A percentile compares a stretch with the other conserved stretches of the same genome.
phyloP scores from a whole-genome alignment of 2,888 invertebrate genomes.

The Lysandra bellargus region DNA sequence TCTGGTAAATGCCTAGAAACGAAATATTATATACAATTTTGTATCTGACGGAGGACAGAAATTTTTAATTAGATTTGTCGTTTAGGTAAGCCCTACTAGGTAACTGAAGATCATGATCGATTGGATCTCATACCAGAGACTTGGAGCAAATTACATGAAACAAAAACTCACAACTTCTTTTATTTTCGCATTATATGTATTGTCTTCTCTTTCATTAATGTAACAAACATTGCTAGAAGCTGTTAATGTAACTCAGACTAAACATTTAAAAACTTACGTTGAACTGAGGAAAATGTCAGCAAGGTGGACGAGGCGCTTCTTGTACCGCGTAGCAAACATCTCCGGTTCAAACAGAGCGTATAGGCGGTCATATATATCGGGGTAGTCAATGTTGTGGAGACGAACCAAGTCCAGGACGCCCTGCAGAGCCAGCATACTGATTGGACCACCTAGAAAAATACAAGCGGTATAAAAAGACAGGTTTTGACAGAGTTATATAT shows the following conservation, averaged over 20 bases:
- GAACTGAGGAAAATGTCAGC: constrained; percentile 95
- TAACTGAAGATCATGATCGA: too few relatives aligned
- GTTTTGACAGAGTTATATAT: neutral
- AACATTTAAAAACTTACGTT: constrained; percentile 79
- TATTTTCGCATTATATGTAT: too few relatives aligned
- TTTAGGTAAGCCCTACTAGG: too few relatives aligned
- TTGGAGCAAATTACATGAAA: too few relatives aligned
- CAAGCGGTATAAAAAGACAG: neutral
- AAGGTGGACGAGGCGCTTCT: constrained; percentile 92
- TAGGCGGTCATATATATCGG: constrained; percentile 96
- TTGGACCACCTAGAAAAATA: constrained; percentile 85
- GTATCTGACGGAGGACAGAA: too few relatives aligned
- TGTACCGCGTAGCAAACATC: constrained; percentile 94
- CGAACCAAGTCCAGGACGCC: constrained; percentile 94
- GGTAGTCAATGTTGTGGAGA: constrained; percentile 96
- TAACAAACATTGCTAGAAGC: too few relatives aligned
- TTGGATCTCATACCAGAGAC: too few relatives aligned
- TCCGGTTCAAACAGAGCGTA: constrained; percentile 96
- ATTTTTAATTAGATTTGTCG: too few relatives aligned
- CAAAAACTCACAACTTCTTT: too few relatives aligned
- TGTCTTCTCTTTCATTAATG: too few relatives aligned
- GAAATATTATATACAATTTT: too few relatives aligned
- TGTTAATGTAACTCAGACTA: neutral
- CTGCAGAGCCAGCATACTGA: constrained; percentile 94
- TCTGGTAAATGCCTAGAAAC: constrained; percentile 90